Evolutionary conservation across 1,140 invertebrate genomes (phyloP), one percentile per base, ranked within the genome.

Genomic region (Teleogryllus occipitalis): DNA sequence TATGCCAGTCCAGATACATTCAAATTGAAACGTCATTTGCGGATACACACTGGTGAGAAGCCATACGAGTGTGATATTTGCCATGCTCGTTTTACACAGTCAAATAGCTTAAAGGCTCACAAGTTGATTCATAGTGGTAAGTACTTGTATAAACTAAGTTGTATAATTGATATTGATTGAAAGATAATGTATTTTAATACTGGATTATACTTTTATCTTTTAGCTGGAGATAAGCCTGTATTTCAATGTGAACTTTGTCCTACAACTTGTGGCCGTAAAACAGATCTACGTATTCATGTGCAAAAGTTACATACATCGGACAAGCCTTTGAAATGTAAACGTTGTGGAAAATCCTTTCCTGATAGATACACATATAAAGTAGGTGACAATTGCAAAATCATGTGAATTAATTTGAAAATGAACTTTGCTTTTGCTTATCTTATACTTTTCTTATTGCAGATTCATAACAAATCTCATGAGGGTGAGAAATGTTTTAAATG

Each of bases 401-500:
- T 14, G 75, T 47, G 8, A 77, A 8, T 47, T n/a, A n/a, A n/a
- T n/a, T n/a, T 7, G 76, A n/a, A 10, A 27, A n/a, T 47, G 3
- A 47, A 77, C 15, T 47, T n/a, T 75, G 22, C n/a, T 75, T 27
- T 75, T 75, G 27, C 27, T 39, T 39, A 39, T 39, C 27, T 39
- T 39, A 39, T 39, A 39, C 22, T 81, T 81, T 74, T 80, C 0
- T 78, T 79, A 47, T 78, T 82, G 1, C 79, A 91, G 89, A 86
- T 93, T 75, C 93, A 94, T 84, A 89, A 90, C 82, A 93, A 97
- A 89, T 95, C 95, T 2, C 97, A 99, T 83, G 97, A 98, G 85
- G 97, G 97, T 4, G 97, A 99, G 87, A 98, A 98, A 85, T 98
- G 97, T 86, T 99, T 95, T 88, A 97, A 96, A 84, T 99, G 97